Evolutionary conservation across 2,797 vertebrate species (phyloP), one percentile per base, ranked within the genome.

Genomic region (Rhinoraja longicauda): DNA sequence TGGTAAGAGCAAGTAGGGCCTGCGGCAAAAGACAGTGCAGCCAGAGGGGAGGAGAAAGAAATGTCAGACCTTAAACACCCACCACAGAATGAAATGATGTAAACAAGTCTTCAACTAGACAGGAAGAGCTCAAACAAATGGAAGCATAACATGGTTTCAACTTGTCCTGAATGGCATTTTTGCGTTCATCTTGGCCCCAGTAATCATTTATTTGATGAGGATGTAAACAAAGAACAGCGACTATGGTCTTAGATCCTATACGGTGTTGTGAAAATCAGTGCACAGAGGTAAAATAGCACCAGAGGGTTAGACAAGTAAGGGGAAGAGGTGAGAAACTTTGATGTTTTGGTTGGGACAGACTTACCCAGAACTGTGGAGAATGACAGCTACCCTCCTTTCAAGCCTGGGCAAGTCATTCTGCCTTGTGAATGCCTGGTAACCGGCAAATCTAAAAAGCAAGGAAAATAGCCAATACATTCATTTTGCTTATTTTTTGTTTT

Each of bases 201-300:
- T 64, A 64, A 36, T 32, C 84, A 64, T 88, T 64, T 64, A 88
- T 88, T 88, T 88, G 84, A 64, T 88, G 84, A 64, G 19, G 62
- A 67, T 21, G 19, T 67, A 36, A 88, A 88, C 29, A 67, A 10
- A 19, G 17, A 88, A 88, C 84, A 88, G 36, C 59, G 19, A 19
- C n/a, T 24, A 19, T 39, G 75, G 70, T 67, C 64, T 91, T 73
- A 45, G 24, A 39, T 1, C 21, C 26, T 26, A 15, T 6, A 72
- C 19, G 39, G 24, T 73, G 53, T 72, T 70, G 64, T 90, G 88
- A 90, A 72, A 72, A 45, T 45, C 90, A 72, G 70, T 67, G 53
- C 62, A 29, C 90, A 53, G 0, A 39, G 26, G 64, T 73, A 72
- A 67, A 91, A 45, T 91, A 72, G 64, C 62, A 29, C 45, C 2